These are phyloP conservation scores for Drosophila lutescens DNA, from an alignment of 2,888 invertebrate species.

Conservation along the genomic window DNA sequence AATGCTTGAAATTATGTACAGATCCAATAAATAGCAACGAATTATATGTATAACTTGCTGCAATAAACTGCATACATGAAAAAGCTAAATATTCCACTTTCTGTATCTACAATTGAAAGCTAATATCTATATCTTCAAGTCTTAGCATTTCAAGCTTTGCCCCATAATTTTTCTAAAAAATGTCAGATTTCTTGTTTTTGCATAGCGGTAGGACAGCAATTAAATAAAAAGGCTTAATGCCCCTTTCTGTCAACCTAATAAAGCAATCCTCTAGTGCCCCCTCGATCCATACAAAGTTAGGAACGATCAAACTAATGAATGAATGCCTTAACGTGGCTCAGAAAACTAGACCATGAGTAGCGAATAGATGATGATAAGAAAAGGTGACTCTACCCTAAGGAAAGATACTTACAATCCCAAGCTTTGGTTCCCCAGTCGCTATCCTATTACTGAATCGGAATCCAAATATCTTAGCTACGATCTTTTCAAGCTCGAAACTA, in stretches of 20 bases:
- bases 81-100: background rate
- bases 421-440: slow-evolving; percentile 32
- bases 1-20: slow-evolving; percentile 68
- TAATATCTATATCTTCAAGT: slow-evolving; percentile 6
- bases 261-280: slow-evolving; percentile 74
- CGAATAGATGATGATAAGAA: slow-evolving; percentile 40
- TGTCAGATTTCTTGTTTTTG: slow-evolving; percentile 6
- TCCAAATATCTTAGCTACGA: slow-evolving; percentile 54
- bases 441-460: slow-evolving; percentile 40
- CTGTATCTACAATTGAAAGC: slow-evolving; percentile 5
- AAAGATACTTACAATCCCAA: slow-evolving; percentile 21
- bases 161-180: background rate
- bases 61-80: slow-evolving; percentile 13
- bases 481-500: slow-evolving; percentile 55
- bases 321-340: slow-evolving; percentile 73
- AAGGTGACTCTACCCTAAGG: slow-evolving; percentile 19
- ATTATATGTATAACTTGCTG: slow-evolving; percentile 49
- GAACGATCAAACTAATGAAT: slow-evolving; percentile 59
- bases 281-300: slow-evolving; percentile 56
- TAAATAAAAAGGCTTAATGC: slow-evolving; percentile 18
- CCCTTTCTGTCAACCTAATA: slow-evolving; percentile 61
- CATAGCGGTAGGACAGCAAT: slow-evolving; percentile 33
- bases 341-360: slow-evolving; percentile 59
- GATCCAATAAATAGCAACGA: slow-evolving; percentile 48
- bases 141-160: slow-evolving; percentile 10